These are phyloP conservation scores for Leptobrachium ailaonicum DNA, from an alignment of 2,113 vertebrate species.

Conservation along the genomic window DNA sequence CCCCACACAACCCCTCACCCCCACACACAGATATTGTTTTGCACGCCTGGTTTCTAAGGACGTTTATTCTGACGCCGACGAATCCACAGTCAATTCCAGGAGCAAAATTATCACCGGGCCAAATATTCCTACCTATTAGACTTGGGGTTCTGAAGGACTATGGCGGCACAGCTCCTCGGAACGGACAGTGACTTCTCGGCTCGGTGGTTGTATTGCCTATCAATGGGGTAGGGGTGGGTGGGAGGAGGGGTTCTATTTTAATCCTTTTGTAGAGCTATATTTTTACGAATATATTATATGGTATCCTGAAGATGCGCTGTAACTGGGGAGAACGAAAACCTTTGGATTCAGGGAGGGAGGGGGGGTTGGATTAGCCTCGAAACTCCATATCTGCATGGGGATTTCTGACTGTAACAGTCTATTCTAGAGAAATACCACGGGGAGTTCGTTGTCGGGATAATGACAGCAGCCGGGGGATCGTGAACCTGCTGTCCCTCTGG, in stretches of 20 bases:
- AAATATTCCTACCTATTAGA: neutral
- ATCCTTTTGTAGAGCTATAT: constrained; percentile 33
- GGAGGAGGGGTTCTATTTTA: constrained; percentile 15
- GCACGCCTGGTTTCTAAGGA: neutral
- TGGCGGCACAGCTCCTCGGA: neutral
- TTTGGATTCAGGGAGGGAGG: neutral
- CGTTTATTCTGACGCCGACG: neutral
- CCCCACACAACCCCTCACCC: neutral
- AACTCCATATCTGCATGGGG: neutral
- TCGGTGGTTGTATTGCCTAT: neutral
- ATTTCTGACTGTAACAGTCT: neutral
- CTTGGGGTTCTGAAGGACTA: neutral
- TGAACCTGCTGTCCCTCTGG: neutral
- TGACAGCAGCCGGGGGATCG: neutral
- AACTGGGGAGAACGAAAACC: neutral
- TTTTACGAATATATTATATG: constrained; percentile 32
- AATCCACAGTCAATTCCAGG: neutral
- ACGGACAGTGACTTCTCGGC: neutral
- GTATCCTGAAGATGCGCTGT: constrained; percentile 30
- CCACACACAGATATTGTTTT: constrained; percentile 14
- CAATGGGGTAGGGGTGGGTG: neutral
- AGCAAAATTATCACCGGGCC: neutral
- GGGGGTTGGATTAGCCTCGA: neutral
- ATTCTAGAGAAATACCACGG: neutral
- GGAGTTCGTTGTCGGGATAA: neutral